Base-by-base conservation (phyloP, 2,888 invertebrate species). In the Eudasyphora cyanicolor region DNA sequence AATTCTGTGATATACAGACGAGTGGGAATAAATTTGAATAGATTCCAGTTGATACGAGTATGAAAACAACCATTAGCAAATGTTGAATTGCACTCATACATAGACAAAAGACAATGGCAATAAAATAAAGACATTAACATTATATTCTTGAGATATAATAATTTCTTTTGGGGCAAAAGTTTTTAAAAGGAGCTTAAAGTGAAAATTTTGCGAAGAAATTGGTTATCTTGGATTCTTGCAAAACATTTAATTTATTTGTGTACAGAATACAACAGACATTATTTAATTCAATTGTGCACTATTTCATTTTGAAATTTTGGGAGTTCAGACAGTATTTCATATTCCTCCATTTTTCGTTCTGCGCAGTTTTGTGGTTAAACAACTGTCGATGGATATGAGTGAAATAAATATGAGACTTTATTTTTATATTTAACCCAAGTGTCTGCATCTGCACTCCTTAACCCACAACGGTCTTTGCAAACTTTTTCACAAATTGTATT, bases 371-470 rank as follows among this genome's bases (percentile, higher is more conserved):
- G 57, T 27, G 57, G 57, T 57, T 14, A 24, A 24, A 27, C 57
- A 57, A 57, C 27, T 4, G 21, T 5, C 51, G 19, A 17, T 51
- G 21, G 51, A 5, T 21, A 2, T 8, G 57, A 14, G 57, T 2
- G 24, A 5, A 12, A 71, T 64, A 32, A 42, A 42, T 27, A 35
- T 49, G 45, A 67, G 21, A 64, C 35, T 54, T 67, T 17, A 21
- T 76, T 19, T 82, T 45, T 60, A 60, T 67, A 24, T 51, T 49
- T 78, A 51, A 17, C 42, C 73, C 49, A n/a, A n/a, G n/a, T n/a
- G n/a, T n/a, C n/a, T n/a, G n/a, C n/a, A n/a, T n/a, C n/a, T n/a
- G n/a, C 1, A 12, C 10, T 4, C 38, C 38, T 2, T 49, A 69
- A 45, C 77, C 42, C 73, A 38, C 45, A 54, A 71, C 64, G 32